Percentiles rank a stretch among this genome's conserved stretches.
These are phyloP conservation scores for Sebastes kiyomatsui DNA, from an alignment of 2,797 vertebrate genomes.

Conservation along the genomic window DNA sequence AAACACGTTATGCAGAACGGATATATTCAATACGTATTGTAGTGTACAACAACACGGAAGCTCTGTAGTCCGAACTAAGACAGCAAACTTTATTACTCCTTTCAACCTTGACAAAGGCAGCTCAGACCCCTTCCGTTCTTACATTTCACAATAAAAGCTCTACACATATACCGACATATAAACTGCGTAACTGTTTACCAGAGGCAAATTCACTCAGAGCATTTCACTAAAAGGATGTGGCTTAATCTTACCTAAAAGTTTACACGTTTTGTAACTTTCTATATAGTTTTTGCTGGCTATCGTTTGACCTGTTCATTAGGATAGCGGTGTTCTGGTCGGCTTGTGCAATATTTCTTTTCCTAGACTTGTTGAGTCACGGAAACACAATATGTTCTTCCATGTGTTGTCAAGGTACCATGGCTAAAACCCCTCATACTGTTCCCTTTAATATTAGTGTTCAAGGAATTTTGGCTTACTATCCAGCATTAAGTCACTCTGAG, in stretches of 20 bases:
- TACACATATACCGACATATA: too few species aligned
- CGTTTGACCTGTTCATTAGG: neutral
- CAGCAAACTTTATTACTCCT: too few species aligned
- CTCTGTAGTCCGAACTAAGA: too few species aligned
- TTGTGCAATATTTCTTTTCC: conserved; percentile 7
- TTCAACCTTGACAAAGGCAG: too few species aligned
- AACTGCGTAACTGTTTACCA: too few species aligned
- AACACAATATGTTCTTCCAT: conserved; percentile 31
- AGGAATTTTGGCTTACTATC: neutral
- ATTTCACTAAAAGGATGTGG: too few species aligned
- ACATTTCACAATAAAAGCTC: too few species aligned
- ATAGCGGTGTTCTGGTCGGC: neutral
- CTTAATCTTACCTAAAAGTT: neutral
- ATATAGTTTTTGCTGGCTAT: neutral
- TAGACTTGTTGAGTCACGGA: conserved; percentile 25
- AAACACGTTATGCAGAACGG: too few species aligned
- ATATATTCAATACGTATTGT: too few species aligned
- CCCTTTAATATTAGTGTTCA: conserved; percentile 10
- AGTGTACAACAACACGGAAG: too few species aligned
- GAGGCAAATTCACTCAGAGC: too few species aligned
- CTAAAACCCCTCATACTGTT: neutral
- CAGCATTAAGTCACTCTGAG: neutral
- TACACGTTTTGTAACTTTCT: neutral
- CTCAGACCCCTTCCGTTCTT: too few species aligned
- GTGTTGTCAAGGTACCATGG: conserved; percentile 2